Conservation (phyloP, 1,140 invertebrate genomes). For the Trichoplusia ni region DNA sequence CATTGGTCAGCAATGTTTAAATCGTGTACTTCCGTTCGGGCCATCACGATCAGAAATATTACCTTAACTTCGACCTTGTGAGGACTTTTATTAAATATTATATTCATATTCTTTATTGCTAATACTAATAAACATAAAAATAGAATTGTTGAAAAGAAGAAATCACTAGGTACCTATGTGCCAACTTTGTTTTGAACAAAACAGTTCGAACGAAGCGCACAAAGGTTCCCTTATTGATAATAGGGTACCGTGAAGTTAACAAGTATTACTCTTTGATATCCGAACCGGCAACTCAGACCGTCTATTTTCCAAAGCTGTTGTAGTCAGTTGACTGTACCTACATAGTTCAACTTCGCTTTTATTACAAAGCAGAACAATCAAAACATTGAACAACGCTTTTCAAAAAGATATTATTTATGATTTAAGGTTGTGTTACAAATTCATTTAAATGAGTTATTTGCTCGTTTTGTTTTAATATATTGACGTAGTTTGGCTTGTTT, state of each 20-base stretch:
- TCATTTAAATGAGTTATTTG: constrained; percentile 12
- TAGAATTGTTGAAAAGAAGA: too few relatives aligned
- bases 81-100: too few relatives aligned
- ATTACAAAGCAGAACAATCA: background rate
- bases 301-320: background rate
- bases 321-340: background rate
- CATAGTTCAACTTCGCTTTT: background rate
- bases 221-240: constrained; percentile 5
- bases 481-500: background rate
- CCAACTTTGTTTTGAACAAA: background rate
- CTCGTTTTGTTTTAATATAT: background rate
- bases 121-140: too few relatives aligned
- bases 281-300: background rate
- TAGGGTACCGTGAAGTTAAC: background rate
- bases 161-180: background rate
- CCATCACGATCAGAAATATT: too few relatives aligned
- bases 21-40: too few relatives aligned
- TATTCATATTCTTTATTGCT: too few relatives aligned
- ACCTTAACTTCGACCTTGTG: too few relatives aligned
- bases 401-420: constrained; percentile 19
- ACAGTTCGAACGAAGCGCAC: background rate
- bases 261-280: background rate
- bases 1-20: too few relatives aligned
- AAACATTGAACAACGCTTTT: constrained; percentile 8
- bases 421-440: background rate